Conservation (phyloP, 2,797 vertebrate genomes). For the Agapornis canus region DNA sequence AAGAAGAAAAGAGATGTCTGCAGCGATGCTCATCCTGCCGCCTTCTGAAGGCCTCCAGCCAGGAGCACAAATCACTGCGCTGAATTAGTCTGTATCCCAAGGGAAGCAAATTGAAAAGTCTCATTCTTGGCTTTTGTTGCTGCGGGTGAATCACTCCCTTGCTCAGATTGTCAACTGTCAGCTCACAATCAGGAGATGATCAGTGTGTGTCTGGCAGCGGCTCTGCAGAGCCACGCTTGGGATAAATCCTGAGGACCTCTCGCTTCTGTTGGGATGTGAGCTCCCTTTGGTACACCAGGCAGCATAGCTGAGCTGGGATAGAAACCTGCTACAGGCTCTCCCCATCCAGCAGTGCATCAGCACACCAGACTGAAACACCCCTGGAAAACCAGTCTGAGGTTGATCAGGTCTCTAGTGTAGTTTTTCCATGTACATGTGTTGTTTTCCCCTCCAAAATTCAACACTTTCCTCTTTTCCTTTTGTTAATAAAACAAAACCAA, state of each 20-base stretch:
- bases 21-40: background rate
- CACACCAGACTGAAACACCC: rapidly evolving
- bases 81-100: background rate
- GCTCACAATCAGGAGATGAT: background rate
- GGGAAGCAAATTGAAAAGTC: background rate
- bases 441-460: background rate
- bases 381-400: too few species aligned
- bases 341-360: rapidly evolving
- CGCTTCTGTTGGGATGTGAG: rapidly evolving
- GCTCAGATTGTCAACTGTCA: background rate
- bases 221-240: background rate
- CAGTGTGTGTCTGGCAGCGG: background rate
- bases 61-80: background rate
- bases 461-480: background rate
- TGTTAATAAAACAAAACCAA: background rate
- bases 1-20: background rate
- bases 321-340: rapidly evolving
- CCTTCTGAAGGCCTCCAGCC: background rate
- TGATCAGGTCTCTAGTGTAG: too few species aligned
- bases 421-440: rapidly evolving
- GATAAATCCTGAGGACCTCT: background rate
- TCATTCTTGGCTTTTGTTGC: slow-evolving; percentile 24
- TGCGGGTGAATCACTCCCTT: slow-evolving; percentile 20
- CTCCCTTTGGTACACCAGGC: rapidly evolving
- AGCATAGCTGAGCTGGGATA: rapidly evolving